Conservation (phyloP, 2,113 vertebrate genomes). For the Prunella himalayana region DNA sequence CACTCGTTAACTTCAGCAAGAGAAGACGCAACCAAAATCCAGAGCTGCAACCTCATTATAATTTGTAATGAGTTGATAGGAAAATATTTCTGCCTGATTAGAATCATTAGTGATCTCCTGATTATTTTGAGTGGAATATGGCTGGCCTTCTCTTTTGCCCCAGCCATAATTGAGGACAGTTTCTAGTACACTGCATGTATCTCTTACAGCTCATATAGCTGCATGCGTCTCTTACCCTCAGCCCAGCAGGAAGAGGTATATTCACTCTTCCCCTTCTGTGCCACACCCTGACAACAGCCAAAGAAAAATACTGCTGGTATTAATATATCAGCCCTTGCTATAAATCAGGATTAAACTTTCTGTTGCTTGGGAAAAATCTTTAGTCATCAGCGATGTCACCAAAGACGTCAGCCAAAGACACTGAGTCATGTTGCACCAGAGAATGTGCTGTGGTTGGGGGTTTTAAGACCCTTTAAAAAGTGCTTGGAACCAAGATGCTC, state of each 20-base stretch:
- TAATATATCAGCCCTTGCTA: not conserved
- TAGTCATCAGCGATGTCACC: not conserved
- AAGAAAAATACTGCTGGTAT: not conserved
- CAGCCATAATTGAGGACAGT: not conserved
- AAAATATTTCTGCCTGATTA: conserved; percentile 68
- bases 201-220: not conserved
- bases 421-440: not conserved
- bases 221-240: not conserved
- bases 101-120: conserved; percentile 50
- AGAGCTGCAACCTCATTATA: conserved; percentile 45
- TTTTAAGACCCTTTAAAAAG: not conserved
- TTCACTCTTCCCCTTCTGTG: not conserved
- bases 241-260: not conserved
- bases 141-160: not conserved
- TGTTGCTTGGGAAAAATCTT: not conserved
- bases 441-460: not conserved
- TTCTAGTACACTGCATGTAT: not conserved
- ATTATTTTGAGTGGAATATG: not conserved
- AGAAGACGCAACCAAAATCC: conserved; percentile 34
- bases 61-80: conserved; percentile 51
- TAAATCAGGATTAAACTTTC: not conserved
- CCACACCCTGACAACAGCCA: not conserved
- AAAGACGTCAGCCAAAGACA: not conserved
- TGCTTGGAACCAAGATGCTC: not conserved
- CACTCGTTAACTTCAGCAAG: not conserved